Evolutionary conservation across 1,140 invertebrate species (phyloP).

Genomic region (Physella acuta): DNA sequence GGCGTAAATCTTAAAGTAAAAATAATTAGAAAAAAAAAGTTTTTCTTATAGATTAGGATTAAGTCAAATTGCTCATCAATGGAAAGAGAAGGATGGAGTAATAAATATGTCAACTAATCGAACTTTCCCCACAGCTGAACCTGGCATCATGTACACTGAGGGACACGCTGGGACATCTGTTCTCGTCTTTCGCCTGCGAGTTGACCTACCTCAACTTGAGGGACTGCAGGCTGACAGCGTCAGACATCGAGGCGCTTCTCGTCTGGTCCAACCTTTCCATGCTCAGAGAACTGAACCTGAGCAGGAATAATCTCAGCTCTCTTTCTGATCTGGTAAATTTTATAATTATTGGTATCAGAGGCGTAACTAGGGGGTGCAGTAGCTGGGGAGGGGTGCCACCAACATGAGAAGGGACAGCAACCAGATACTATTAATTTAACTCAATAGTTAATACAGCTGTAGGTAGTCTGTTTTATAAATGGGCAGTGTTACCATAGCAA

Average conservation of each 20-base stretch:
- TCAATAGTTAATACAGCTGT: no score
- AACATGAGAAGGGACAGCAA: no score
- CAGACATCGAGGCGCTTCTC: constrained; percentile 39
- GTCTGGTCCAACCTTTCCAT: constrained; percentile 34
- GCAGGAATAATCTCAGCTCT: constrained; percentile 44
- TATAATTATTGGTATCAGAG: no score
- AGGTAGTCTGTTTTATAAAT: no score
- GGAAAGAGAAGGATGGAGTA: background rate
- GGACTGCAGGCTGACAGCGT: constrained; percentile 45
- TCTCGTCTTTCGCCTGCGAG: constrained; percentile 28
- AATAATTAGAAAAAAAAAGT: no score
- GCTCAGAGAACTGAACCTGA: constrained; percentile 49
- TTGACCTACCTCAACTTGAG: constrained; percentile 43
- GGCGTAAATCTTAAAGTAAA: no score
- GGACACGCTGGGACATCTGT: constrained; percentile 31
- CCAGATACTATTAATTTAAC: no score
- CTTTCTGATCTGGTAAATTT: constrained; percentile 17
- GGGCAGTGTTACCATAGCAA: no score
- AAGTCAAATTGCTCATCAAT: no score
- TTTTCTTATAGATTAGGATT: no score
- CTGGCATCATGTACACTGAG: constrained; percentile 45
- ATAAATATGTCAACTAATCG: background rate
- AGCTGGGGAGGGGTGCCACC: no score
- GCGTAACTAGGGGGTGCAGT: no score
- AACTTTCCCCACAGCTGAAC: constrained; percentile 29